Evolutionary conservation across 2,888 invertebrate genomes (phyloP), one percentile per base, ranked within the genome.

Genomic region (Eilema sororculum): DNA sequence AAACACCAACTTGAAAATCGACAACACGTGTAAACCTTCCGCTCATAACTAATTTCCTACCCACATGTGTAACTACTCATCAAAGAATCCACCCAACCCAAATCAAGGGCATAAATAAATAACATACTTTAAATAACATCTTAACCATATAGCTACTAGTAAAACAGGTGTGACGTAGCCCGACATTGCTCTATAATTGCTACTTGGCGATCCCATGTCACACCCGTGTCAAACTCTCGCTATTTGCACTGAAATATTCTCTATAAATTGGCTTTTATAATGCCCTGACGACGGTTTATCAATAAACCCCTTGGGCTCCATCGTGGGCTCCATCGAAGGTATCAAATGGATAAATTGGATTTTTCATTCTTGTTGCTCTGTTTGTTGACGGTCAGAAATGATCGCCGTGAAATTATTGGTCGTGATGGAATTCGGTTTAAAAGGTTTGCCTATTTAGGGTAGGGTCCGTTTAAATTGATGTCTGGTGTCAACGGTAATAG

Each of bases 161-260:
- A 73, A 72, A 74, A 76, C 84, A 86, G 86, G 86, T 87, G 86
- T 82, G 86, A 80, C 80, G 75, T 56, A 59, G 68, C 72, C 66
- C 76, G 73, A 81, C 77, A 76, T 80, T 78, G 80, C 81, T 78
- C 83, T 87, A 89, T 91, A 92, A 92, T 92, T 92, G 91, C 86
- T 86, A 87, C 86, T 86, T 84, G 78, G 82, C 86, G 82, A 86
- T 87, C 90, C 91, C 89, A 72, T 83, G 92, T 93, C 93, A 87
- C 82, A 93, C 93, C 93, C 93, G 88, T 82, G 88, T 93, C 93
- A 93, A 78, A 78, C 73, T 61, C 81, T 79, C 84, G 84, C 87
- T 88, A 87, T 87, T 87, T 86, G 87, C 87, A 86, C 84, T 81
- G 86, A 88, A 91, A 92, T 90, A 91, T 86, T 88, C 81, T 77